Conservation (phyloP, 2,888 invertebrate genomes). For the Volucella inflata region DNA sequence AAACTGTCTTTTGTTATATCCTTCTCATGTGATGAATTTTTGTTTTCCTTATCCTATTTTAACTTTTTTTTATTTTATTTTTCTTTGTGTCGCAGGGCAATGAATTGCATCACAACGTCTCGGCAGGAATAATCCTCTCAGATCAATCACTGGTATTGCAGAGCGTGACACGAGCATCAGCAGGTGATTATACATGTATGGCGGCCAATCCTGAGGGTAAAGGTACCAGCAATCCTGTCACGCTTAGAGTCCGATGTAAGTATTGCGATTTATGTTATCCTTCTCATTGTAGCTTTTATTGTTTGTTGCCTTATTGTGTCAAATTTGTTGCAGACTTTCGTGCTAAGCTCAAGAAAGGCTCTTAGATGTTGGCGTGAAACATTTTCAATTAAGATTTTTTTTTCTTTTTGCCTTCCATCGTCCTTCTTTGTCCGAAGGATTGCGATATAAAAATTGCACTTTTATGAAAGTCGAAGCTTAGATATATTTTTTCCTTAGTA, state of each 20-base stretch:
- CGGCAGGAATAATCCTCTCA: constrained; percentile 92
- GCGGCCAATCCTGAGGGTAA: constrained; percentile 94
- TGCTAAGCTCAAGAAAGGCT: constrained; percentile 36
- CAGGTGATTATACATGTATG: constrained; percentile 94
- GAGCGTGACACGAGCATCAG: constrained; percentile 91
- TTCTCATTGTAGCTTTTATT: background rate
- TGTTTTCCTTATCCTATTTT: constrained; percentile 15
- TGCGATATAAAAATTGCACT: constrained; percentile 50
- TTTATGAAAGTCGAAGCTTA: constrained; percentile 37
- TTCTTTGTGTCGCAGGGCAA: constrained; percentile 86
- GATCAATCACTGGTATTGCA: constrained; percentile 94
- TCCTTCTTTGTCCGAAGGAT: constrained; percentile 14
- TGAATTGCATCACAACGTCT: constrained; percentile 92
- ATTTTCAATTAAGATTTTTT: constrained; percentile 57
- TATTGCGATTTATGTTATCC: constrained; percentile 77
- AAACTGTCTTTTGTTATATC: constrained; percentile 54
- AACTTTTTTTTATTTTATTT: constrained; percentile 12
- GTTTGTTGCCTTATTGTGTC: constrained; percentile 29
- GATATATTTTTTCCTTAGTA: constrained; percentile 1
- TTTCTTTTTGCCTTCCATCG: constrained; percentile 26
- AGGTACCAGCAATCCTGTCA: constrained; percentile 89
- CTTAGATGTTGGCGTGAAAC: constrained; percentile 16
- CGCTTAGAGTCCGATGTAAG: constrained; percentile 89
- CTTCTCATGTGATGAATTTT: constrained; percentile 34
- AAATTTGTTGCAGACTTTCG: constrained; percentile 55